Conservation (phyloP, 1,140 invertebrate species). For the Heliconius hewitsoni region DNA sequence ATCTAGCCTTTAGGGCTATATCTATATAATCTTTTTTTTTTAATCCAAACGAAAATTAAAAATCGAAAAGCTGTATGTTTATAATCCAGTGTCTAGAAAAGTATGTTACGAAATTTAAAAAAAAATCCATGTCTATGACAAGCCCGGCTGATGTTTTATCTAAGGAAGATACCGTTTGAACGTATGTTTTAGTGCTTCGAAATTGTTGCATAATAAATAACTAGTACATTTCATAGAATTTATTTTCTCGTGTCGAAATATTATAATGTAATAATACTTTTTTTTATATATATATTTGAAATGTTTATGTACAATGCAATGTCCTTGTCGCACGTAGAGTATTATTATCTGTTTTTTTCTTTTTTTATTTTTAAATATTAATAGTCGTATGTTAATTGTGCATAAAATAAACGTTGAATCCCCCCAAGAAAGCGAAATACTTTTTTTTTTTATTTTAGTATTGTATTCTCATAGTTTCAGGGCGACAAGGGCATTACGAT, state of each 20-base stretch:
- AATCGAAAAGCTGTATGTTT: neutral
- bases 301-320: conserved; percentile 22
- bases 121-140: conserved; percentile 1
- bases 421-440: neutral
- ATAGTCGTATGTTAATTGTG: neutral
- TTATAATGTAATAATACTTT: conserved; percentile 17
- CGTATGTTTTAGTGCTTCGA: conserved; percentile 49
- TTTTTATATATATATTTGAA: conserved; percentile 21
- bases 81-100: neutral
- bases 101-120: conserved; percentile 14
- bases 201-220: conserved; percentile 49
- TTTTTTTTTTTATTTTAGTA: neutral
- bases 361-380: neutral
- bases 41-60: neutral
- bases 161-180: conserved; percentile 43
- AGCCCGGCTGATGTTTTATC: conserved; percentile 43
- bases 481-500: conserved; percentile 45
- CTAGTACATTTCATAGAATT: conserved; percentile 26
- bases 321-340: conserved; percentile 31
- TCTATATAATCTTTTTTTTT: neutral
- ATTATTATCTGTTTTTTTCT: neutral
- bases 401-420: neutral
- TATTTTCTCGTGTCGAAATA: conserved; percentile 34
- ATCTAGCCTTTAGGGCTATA: neutral
- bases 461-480: neutral